phyloP scores from a whole-genome alignment of 2,888 invertebrate species.

The Cerastis leucographa region DNA sequence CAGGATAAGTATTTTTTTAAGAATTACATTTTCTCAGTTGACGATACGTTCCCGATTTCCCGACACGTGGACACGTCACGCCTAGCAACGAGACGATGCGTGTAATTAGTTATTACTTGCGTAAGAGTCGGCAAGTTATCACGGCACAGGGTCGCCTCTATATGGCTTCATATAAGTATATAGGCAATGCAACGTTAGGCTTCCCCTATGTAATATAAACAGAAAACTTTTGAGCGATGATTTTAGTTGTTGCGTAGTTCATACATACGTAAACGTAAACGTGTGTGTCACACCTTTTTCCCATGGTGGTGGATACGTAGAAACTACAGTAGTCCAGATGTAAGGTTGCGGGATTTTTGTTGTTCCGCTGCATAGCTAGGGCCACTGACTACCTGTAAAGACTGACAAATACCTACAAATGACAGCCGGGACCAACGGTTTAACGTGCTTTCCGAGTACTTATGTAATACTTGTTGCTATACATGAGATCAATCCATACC shows the following conservation, averaged over 20 bases:
- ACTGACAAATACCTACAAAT: no score
- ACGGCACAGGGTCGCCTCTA: slow-evolving; percentile 51
- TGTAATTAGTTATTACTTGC: slow-evolving; percentile 18
- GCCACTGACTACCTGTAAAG: no score
- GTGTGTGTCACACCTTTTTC: background rate
- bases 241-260: slow-evolving; percentile 9
- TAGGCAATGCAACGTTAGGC: slow-evolving; percentile 38
- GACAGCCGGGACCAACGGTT: no score
- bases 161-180: slow-evolving; percentile 59
- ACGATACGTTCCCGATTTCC: background rate
- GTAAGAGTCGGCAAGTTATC: slow-evolving; percentile 40
- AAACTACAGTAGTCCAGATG: background rate
- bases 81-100: background rate
- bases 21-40: background rate
- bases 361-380: background rate
- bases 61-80: slow-evolving; percentile 9
- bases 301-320: background rate
- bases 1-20: background rate
- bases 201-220: slow-evolving; percentile 42
- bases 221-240: slow-evolving; percentile 3
- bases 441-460: no score
- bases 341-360: background rate
- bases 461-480: background rate
- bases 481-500: background rate
- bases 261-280: background rate